Conservation (phyloP, 2,888 invertebrate species). For the Camponotus fellah region DNA sequence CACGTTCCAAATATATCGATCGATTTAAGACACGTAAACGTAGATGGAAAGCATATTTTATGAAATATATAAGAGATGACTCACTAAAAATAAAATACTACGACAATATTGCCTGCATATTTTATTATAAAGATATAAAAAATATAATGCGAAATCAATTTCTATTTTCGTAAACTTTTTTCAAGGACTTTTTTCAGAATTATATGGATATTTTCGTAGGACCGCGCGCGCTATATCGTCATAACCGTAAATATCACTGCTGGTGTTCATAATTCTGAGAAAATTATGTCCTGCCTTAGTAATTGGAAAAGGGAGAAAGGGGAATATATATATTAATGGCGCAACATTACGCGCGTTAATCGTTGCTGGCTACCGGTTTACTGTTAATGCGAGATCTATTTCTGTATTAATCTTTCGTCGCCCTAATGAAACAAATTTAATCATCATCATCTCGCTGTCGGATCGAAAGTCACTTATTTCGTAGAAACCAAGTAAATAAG, state of each 20-base stretch:
- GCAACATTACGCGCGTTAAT: conserved; percentile 30
- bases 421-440: conserved; percentile 40
- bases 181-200: not conserved
- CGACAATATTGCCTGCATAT: not conserved
- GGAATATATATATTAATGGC: conserved; percentile 49
- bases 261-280: conserved; percentile 48
- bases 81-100: not conserved
- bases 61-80: not conserved
- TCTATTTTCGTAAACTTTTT: not conserved
- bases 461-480: not conserved
- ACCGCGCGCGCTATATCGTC: conserved; percentile 16
- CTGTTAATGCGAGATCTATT: conserved; percentile 29
- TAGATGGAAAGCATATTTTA: not conserved
- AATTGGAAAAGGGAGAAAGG: conserved; percentile 41
- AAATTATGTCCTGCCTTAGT: conserved; percentile 39
- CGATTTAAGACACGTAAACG: conserved; percentile 1
- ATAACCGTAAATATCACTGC: conserved; percentile 52
- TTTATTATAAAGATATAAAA: conserved; percentile 8
- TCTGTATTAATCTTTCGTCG: conserved; percentile 33
- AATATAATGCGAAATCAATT: conserved; percentile 40
- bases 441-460: conserved; percentile 2
- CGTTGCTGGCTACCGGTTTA: conserved; percentile 14
- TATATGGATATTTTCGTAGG: not conserved
- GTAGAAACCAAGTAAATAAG: not conserved
- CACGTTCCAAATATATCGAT: conserved; percentile 38